Percentiles rank a stretch among this genome's conserved stretches.
phyloP scores from a whole-genome alignment of 1,140 invertebrate species.

The Orchesella cincta region DNA sequence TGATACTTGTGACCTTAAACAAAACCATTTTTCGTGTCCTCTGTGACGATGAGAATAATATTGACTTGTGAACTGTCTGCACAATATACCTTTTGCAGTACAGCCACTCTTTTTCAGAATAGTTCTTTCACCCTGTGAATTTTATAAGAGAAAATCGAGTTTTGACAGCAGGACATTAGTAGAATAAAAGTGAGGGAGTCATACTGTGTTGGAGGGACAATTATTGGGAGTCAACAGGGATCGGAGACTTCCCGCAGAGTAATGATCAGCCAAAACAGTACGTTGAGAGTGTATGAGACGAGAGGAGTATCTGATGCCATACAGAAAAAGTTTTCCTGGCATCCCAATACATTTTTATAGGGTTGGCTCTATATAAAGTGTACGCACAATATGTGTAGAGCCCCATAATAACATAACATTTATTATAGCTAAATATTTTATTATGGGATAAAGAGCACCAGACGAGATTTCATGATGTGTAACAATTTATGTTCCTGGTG shows the following conservation, averaged over 20 bases:
- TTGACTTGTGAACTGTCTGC: neutral
- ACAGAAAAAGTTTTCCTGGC: too few species aligned
- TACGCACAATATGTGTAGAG: neutral
- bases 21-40: neutral
- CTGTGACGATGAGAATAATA: neutral
- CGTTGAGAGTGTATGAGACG: neutral
- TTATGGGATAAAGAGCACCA: conserved; percentile 21
- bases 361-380: too few species aligned
- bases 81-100: neutral
- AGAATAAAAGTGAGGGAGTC: conserved; percentile 27
- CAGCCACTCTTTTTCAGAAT: neutral
- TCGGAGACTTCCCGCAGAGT: conserved; percentile 15
- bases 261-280: conserved; percentile 23
- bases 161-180: conserved; percentile 24
- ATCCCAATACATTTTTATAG: too few species aligned
- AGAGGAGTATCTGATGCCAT: too few species aligned
- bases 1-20: conserved; percentile 2
- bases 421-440: conserved; percentile 26
- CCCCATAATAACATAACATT: neutral
- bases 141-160: conserved; percentile 22
- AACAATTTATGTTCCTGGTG: conserved; percentile 21
- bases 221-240: conserved; percentile 27
- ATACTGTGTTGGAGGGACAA: conserved; percentile 22
- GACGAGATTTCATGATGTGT: conserved; percentile 26
- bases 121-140: neutral